Evolutionary conservation across 1,140 invertebrate species (phyloP).

Genomic region (Aradophagus sp.): DNA sequence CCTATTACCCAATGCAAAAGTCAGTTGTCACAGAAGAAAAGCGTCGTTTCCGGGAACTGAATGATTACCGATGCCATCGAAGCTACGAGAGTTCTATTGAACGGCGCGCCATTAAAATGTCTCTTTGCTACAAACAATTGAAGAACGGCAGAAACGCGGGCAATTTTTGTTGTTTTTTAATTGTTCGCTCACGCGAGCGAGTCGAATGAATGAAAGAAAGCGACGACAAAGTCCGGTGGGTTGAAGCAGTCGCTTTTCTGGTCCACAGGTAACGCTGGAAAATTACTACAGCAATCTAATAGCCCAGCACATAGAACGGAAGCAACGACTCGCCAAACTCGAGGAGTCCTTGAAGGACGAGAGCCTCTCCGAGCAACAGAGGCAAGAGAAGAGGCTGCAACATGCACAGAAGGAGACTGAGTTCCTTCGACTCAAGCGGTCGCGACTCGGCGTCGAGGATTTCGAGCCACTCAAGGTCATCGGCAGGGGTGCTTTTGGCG

Average conservation of each 20-base stretch:
- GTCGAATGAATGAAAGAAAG: conserved; percentile 40
- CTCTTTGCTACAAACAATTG: neutral
- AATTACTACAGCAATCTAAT: conserved; percentile 99
- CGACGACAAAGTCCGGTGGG: conserved; percentile 33
- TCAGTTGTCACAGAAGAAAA: too few relatives aligned
- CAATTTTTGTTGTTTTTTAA: too few relatives aligned
- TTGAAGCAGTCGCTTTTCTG: conserved; percentile 42
- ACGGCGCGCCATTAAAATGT: neutral
- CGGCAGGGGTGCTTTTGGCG: conserved; percentile 98
- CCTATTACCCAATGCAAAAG: too few relatives aligned
- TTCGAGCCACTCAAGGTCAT: conserved; percentile 99
- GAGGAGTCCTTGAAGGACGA: conserved; percentile 97
- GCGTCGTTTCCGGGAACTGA: too few relatives aligned
- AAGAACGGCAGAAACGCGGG: neutral
- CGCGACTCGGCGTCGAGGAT: conserved; percentile 97
- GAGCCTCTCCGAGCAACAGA: conserved; percentile 88
- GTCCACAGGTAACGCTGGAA: conserved; percentile 87
- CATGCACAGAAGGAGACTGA: conserved; percentile 99
- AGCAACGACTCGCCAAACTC: conserved; percentile 93
- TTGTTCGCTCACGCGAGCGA: conserved; percentile 10
- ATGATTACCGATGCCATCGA: too few relatives aligned
- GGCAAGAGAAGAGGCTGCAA: conserved; percentile 91
- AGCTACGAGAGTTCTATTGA: too few relatives aligned
- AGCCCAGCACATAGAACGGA: conserved; percentile 96
- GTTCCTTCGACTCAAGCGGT: conserved; percentile 96